These are phyloP conservation scores for Drosophila bocki DNA, from an alignment of 1,140 invertebrate species.

Conservation along the genomic window DNA sequence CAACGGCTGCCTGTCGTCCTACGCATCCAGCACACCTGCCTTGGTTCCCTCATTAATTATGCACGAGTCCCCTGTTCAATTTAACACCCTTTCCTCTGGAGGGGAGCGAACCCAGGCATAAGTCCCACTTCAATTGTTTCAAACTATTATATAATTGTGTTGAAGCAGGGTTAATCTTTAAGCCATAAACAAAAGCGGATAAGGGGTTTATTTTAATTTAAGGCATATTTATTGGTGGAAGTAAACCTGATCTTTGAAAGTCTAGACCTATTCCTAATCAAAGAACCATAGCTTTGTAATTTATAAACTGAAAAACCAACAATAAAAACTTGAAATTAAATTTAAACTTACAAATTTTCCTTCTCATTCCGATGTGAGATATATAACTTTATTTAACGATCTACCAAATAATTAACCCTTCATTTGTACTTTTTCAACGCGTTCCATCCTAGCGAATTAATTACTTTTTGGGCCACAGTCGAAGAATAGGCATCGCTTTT, in stretches of 20 bases:
- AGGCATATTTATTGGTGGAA: not conserved
- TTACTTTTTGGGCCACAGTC: conserved; percentile 27
- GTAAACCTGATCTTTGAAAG: not conserved
- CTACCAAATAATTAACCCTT: conserved; percentile 26
- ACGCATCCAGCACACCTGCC: conserved; percentile 70
- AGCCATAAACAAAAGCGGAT: not conserved
- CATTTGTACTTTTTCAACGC: conserved; percentile 45
- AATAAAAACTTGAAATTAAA: no score
- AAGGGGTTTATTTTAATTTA: not conserved
- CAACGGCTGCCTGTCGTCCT: conserved; percentile 67
- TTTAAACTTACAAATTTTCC: not conserved
- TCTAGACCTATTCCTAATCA: not conserved
- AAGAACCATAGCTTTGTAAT: not conserved
- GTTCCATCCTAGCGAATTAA: conserved; percentile 40
- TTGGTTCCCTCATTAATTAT: conserved; percentile 81
- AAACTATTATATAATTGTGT: conserved; percentile 38
- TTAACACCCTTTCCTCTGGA: conserved; percentile 25
- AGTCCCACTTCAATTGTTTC: conserved; percentile 21
- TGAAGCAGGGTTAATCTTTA: not conserved
- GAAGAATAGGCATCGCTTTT: conserved; percentile 3
- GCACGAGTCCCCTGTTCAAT: conserved; percentile 61
- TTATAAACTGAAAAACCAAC: no score
- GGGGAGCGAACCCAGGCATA: conserved; percentile 1
- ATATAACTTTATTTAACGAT: conserved; percentile 52
- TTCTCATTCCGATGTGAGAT: conserved; percentile 16